These are phyloP conservation scores for Chamaedrilus cognettii DNA, from an alignment of 2,888 invertebrate species.

Conservation along the genomic window DNA sequence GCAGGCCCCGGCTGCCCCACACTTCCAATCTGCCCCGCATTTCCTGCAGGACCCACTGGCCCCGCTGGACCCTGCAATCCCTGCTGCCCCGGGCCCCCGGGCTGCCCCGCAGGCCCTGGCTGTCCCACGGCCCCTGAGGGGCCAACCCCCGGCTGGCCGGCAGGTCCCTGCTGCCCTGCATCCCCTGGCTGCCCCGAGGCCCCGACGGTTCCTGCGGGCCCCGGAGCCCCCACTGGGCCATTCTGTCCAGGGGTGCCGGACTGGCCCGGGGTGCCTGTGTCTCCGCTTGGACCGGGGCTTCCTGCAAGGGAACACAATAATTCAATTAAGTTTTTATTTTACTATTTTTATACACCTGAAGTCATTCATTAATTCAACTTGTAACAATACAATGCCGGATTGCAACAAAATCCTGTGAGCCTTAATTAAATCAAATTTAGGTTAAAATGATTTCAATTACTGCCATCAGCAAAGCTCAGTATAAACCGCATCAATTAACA, in stretches of 20 bases:
- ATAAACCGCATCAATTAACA: no score
- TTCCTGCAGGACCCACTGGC: slow-evolving; percentile 22
- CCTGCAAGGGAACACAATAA: background rate
- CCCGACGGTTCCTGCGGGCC: slow-evolving; percentile 15
- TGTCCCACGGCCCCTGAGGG: slow-evolving; percentile 10
- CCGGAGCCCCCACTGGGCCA: slow-evolving; percentile 13
- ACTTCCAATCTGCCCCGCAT: slow-evolving; percentile 23
- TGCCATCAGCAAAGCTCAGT: no score
- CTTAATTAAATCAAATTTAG: background rate
- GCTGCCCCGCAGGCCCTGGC: slow-evolving; percentile 14
- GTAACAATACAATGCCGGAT: background rate
- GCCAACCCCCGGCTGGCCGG: slow-evolving; percentile 18
- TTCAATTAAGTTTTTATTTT: background rate
- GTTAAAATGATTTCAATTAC: no score
- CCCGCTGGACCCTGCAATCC: slow-evolving; percentile 11
- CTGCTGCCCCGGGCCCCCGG: slow-evolving; percentile 15
- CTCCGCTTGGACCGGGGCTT: slow-evolving; percentile 4
- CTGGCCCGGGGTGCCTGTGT: slow-evolving; percentile 5
- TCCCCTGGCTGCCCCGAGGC: slow-evolving; percentile 20
- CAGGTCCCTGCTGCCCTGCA: slow-evolving; percentile 18
- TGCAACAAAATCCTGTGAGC: background rate
- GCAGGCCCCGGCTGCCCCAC: slow-evolving; percentile 22
- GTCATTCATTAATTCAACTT: background rate
- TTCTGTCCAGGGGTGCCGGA: slow-evolving; percentile 9
- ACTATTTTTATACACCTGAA: background rate